These are phyloP conservation scores for Philypnodon macrostomus DNA, from an alignment of 2,797 vertebrate genomes.

Conservation along the genomic window DNA sequence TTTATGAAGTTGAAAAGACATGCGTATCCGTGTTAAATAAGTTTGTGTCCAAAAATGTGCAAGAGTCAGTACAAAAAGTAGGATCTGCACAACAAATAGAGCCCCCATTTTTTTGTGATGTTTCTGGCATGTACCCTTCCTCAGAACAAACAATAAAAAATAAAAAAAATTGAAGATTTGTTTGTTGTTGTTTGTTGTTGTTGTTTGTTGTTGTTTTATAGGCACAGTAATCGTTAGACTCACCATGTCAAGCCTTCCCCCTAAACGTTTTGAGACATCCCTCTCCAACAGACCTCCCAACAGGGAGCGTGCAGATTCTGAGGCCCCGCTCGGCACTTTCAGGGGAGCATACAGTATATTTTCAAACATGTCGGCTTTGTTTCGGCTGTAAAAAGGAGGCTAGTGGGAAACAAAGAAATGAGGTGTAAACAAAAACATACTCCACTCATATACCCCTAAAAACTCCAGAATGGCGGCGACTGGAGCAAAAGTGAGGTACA, in stretches of 20 bases:
- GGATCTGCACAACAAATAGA: too few species aligned
- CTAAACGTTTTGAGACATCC: slow-evolving; percentile 68
- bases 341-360: slow-evolving; percentile 77
- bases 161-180: neutral
- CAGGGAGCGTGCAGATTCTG: slow-evolving; percentile 62
- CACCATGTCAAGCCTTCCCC: slow-evolving; percentile 71
- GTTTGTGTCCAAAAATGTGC: too few species aligned
- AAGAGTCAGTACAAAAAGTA: too few species aligned
- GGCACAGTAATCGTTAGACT: slow-evolving; percentile 29
- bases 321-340: slow-evolving; percentile 55
- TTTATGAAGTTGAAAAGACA: too few species aligned
- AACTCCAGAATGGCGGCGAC: too few species aligned
- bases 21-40: too few species aligned
- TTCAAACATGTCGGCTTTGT: slow-evolving; percentile 74
- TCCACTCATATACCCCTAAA: too few species aligned
- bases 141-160: too few species aligned
- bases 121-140: too few species aligned
- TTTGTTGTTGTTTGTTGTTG: neutral
- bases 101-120: too few species aligned
- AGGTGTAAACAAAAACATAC: neutral
- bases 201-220: slow-evolving; percentile 3
- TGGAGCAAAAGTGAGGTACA: neutral
- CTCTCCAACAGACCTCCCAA: slow-evolving; percentile 72
- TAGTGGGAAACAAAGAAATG: neutral
- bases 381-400: slow-evolving; percentile 79